phyloP scores from a whole-genome alignment of 2,113 vertebrate species.

The Thamnaconus septentrionalis region DNA sequence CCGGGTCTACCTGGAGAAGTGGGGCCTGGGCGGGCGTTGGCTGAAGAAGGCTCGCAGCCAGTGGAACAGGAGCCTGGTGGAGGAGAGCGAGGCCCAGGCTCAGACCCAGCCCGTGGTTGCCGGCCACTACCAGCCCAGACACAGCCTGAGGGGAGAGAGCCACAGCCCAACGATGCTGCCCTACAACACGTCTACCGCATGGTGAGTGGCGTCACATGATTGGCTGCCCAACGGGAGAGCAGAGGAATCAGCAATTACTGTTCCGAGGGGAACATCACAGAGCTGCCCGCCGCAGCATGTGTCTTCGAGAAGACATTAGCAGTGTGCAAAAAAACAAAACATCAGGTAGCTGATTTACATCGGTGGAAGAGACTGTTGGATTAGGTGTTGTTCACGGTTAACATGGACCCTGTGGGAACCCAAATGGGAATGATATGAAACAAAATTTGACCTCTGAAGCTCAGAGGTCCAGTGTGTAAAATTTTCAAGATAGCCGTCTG shows the following conservation, averaged over 20 bases:
- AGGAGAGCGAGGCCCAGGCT: slow-evolving; percentile 71
- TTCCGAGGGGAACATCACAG: not conserved
- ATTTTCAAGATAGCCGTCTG: no score
- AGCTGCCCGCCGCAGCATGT: slow-evolving; percentile 3
- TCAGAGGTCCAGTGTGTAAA: no score
- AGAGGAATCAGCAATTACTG: not conserved
- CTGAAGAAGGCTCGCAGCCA: slow-evolving; percentile 86
- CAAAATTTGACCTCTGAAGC: no score
- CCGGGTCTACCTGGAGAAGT: slow-evolving; percentile 91
- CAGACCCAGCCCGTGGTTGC: slow-evolving; percentile 63
- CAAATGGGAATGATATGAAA: no score
- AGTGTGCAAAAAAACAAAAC: not conserved
- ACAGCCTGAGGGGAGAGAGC: slow-evolving; percentile 82
- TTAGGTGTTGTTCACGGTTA: no score
- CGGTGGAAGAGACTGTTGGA: not conserved
- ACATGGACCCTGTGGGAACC: no score
- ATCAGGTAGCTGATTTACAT: no score
- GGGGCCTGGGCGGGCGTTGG: slow-evolving; percentile 93
- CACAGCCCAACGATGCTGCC: slow-evolving; percentile 85
- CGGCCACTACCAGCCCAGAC: slow-evolving; percentile 79
- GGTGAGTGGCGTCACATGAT: slow-evolving; percentile 77
- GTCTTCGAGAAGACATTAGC: not conserved
- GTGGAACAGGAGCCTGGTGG: slow-evolving; percentile 82
- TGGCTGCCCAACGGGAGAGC: not conserved
- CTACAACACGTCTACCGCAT: slow-evolving; percentile 91